Evolutionary conservation across 2,113 vertebrate genomes (phyloP).

Genomic region (Rhinolophus ferrumequinum): DNA sequence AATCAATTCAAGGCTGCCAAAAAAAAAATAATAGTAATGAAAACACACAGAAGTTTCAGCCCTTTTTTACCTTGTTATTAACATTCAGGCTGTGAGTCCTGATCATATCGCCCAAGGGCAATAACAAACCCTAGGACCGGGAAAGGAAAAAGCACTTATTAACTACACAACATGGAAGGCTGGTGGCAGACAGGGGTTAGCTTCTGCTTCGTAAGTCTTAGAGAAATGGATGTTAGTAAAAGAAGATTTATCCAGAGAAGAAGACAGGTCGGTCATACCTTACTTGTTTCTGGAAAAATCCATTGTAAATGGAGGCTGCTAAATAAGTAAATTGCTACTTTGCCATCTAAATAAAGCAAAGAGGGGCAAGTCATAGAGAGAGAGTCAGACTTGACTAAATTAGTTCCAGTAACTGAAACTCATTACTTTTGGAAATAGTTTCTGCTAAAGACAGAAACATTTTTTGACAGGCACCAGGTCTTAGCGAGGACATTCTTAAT

Average conservation of each 20-base stretch:
- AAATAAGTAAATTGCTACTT: not conserved
- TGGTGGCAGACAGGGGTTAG: not conserved
- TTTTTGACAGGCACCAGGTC: not conserved
- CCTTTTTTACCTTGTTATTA: constrained; percentile 14
- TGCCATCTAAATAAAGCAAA: not conserved
- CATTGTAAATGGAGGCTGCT: not conserved
- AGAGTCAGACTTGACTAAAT: not conserved
- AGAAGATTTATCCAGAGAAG: not conserved
- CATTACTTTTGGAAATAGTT: not conserved
- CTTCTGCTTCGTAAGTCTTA: not conserved
- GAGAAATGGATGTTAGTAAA: not conserved
- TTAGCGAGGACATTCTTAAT: not conserved
- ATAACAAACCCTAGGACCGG: not conserved
- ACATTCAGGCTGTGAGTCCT: not conserved
- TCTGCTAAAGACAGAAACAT: not conserved
- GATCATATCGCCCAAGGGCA: not conserved
- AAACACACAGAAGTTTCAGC: constrained; percentile 10
- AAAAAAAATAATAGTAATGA: constrained; percentile 44
- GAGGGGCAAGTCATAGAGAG: not conserved
- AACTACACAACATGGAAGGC: not conserved
- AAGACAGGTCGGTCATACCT: not conserved
- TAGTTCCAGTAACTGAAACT: not conserved
- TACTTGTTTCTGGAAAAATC: not conserved
- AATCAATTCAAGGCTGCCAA: constrained; percentile 62
- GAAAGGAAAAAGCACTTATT: not conserved